Base-by-base conservation (phyloP, 2,797 vertebrate species). In the Epinephelus coioides region DNA sequence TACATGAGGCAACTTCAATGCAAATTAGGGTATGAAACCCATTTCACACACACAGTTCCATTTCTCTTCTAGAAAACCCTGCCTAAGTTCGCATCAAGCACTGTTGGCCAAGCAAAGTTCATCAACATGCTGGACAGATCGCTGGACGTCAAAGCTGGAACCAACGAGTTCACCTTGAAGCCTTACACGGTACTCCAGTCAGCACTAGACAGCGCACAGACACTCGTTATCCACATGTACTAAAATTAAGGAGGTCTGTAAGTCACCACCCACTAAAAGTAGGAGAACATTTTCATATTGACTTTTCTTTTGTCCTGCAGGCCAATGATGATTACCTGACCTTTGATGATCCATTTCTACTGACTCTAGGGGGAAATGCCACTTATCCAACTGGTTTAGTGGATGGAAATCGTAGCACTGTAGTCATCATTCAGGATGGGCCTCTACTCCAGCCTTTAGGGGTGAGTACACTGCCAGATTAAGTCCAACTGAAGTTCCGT, bases 41-140 rank as follows among this genome's bases (percentile, higher is more conserved):
- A 27, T 5, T 27, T 27, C 27, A 27, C 27, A 27, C 27, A 23
- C 14, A 27, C 21, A 0, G 2, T 30, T 56, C 30, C 30, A 34
- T 34, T 63, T 49, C 13, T 75, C 57, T 64, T 68, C 14, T 66
- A 99, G 98, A 69, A 92, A 93, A 97, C 96, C 6, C 83, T 97
- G 54, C 98, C 97, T 0, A 69, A 40, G 3, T 98, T 98, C 85
- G 97, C 98, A 19, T 60, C 76, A 0, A 69, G 44, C 60, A 76
- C 47, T 0, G 63, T 93, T 54, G 10, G 79, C 23, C 98, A 99
- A 91, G 79, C 94, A 5, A 97, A 96, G 93, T 82, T 97, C 88
- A 79, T 98, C 85, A 99, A 98, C 86, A 62, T 97, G 73, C 76
- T 90, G 0, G 3, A 73, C 43, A 15, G 0, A 0, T 0, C 4